A percentile compares a stretch with the other conserved stretches of the same genome.
phyloP scores from a whole-genome alignment of 2,797 vertebrate species.

The Syndactyla subalaris region DNA sequence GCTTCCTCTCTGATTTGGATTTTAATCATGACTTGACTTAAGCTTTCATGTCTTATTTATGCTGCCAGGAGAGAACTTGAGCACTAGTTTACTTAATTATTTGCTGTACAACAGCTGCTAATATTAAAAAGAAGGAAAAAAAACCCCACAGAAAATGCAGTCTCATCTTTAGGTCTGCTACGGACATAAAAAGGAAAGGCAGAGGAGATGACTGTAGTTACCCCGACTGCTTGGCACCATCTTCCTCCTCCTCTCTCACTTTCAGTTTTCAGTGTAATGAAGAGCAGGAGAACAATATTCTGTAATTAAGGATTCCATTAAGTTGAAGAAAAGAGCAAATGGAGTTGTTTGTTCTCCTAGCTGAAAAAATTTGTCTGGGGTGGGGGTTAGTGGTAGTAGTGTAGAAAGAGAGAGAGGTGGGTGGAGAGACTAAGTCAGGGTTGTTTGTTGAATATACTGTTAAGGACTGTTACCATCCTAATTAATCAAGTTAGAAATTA shows the following conservation, averaged over 20 bases:
- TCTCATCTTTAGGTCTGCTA: conserved; percentile 77
- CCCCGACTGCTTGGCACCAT: conserved; percentile 74
- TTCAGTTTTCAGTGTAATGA: conserved; percentile 87
- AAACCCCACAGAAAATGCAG: conserved; percentile 81
- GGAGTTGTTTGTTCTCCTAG: conserved; percentile 86
- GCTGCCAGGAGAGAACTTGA: conserved; percentile 69
- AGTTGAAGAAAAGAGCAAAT: conserved; percentile 99
- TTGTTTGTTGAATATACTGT: conserved; percentile 95
- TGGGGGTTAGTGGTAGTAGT: conserved; percentile 77
- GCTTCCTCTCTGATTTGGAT: conserved; percentile 62
- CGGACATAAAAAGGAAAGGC: conserved; percentile 71
- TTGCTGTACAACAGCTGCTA: conserved; percentile 85
- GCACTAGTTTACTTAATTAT: conserved; percentile 79
- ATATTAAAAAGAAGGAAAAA: conserved; percentile 74
- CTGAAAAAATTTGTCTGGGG: conserved; percentile 85
- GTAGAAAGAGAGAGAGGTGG: conserved; percentile 80
- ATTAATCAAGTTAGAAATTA: conserved; percentile 99
- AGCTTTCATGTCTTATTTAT: conserved; percentile 67
- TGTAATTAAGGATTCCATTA: conserved; percentile 99
- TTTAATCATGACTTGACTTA: conserved; percentile 74
- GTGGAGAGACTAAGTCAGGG: conserved; percentile 89
- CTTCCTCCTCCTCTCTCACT: conserved; percentile 63
- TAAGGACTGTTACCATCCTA: conserved; percentile 90
- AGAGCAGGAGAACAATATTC: conserved; percentile 96
- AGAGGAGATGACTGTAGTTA: conserved; percentile 82